These are phyloP conservation scores for Allacma fusca DNA, from an alignment of 2,888 invertebrate species.

Conservation along the genomic window DNA sequence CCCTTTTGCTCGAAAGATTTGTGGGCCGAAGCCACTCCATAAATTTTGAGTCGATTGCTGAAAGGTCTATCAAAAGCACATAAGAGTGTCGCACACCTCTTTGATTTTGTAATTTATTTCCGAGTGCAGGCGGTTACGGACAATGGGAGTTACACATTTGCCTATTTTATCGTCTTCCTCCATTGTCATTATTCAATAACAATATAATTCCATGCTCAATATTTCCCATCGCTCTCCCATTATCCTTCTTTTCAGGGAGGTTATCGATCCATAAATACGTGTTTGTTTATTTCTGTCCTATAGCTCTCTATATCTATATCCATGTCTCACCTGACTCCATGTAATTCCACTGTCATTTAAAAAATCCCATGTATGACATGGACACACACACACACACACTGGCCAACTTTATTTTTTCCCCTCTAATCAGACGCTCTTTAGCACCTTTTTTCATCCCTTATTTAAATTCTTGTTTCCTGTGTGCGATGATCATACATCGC, in stretches of 20 bases:
- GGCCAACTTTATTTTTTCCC: too few relatives aligned
- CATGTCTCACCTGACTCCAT: too few relatives aligned
- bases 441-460: too few relatives aligned
- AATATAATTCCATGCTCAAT: slow-evolving; percentile 1
- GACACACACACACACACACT: too few relatives aligned
- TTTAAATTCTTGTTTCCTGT: too few relatives aligned
- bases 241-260: not conserved
- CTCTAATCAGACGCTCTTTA: too few relatives aligned
- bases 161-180: not conserved
- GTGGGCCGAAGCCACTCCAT: slow-evolving; percentile 39
- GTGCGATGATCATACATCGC: too few relatives aligned
- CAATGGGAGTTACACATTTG: slow-evolving; percentile 9
- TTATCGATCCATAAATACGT: not conserved
- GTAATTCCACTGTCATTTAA: too few relatives aligned
- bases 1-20: slow-evolving; percentile 31
- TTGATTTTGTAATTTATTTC: slow-evolving; percentile 43
- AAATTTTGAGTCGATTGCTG: slow-evolving; percentile 36
- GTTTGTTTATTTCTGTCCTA: not conserved
- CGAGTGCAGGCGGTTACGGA: not conserved
- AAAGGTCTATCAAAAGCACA: slow-evolving; percentile 46
- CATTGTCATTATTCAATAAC: slow-evolving; percentile 6
- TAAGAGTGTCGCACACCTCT: slow-evolving; percentile 38
- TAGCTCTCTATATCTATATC: not conserved
- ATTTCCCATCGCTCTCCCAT: not conserved
- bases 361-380: too few relatives aligned